These are phyloP conservation scores for Pseudoatta argentina DNA, from an alignment of 1,140 invertebrate genomes.

Conservation along the genomic window DNA sequence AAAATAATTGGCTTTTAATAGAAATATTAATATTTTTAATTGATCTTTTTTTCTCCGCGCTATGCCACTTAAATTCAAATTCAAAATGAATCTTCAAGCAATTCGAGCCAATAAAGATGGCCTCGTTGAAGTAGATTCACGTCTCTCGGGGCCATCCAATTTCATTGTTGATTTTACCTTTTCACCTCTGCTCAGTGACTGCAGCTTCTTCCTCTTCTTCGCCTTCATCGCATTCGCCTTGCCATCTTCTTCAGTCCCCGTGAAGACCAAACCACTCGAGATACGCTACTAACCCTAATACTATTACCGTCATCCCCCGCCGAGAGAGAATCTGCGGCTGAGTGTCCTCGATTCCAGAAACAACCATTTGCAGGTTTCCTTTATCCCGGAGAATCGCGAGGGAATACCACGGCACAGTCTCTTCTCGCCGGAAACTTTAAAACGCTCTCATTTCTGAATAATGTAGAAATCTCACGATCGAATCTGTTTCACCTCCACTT, in stretches of 20 bases:
- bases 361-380: slow-evolving; percentile 74
- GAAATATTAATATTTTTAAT: slow-evolving; percentile 76
- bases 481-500: slow-evolving; percentile 25
- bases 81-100: slow-evolving; percentile 67
- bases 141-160: slow-evolving; percentile 34
- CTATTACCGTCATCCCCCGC: slow-evolving; percentile 71
- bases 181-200: slow-evolving; percentile 64
- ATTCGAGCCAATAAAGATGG: slow-evolving; percentile 67
- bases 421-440: slow-evolving; percentile 68
- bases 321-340: slow-evolving; percentile 69
- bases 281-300: slow-evolving; percentile 78
- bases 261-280: slow-evolving; percentile 70
- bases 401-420: slow-evolving; percentile 61
- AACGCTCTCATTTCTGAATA: slow-evolving; percentile 67
- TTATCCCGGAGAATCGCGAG: slow-evolving; percentile 66
- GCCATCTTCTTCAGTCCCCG: slow-evolving; percentile 44
- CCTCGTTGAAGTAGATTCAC: slow-evolving; percentile 12
- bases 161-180: slow-evolving; percentile 73
- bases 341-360: slow-evolving; percentile 75
- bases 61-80: slow-evolving; percentile 59
- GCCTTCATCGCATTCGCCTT: slow-evolving; percentile 56
- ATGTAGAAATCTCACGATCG: slow-evolving; percentile 49
- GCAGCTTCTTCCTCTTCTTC: slow-evolving; percentile 47
- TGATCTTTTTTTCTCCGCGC: slow-evolving; percentile 26
- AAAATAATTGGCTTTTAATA: slow-evolving; percentile 40